Evolutionary conservation across 2,888 invertebrate genomes (phyloP), one percentile per base, ranked within the genome.

Genomic region (Ectemnius cavifrons): DNA sequence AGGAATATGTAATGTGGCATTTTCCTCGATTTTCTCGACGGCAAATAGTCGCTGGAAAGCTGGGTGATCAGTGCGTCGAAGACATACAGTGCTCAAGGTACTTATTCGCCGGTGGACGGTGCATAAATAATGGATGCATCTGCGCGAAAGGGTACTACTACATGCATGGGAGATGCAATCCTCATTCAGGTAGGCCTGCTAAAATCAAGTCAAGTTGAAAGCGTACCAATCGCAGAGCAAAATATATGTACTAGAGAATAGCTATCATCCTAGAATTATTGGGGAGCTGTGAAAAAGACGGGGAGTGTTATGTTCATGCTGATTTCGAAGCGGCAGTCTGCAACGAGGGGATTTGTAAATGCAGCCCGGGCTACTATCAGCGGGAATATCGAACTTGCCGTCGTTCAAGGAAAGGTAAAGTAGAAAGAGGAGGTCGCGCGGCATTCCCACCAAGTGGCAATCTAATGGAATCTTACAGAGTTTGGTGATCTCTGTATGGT

Each of bases 371-470:
- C 20, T 90, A 84, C 70, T 90, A 90, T 78, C 86, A 86, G 64
- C 84, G 90, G 1, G 89, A 90, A 79, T 87, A 90, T 73, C 86
- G 86, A 59, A 83, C 85, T 4, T 90, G 90, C 72, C 87, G 90
- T 20, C 83, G 84, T 13, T 61, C 49, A 14, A 73, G 57, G 2
- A 69, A 71, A 76, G 28, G 82, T 81, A 67, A 46, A 3, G 23
- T 23, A 23, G 23, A 23, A 23, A 23, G 23, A 20, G 20, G 20
- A 20, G 20, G 20, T 20, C 20, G 20, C 20, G 20, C 20, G 20
- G 2, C 20, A 20, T 1, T 37, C 37, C 37, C 37, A 37, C 37
- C 8, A 3, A 23, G 23, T 23, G 23, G 23, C 23, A 37, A 37
- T 1, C 37, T 4, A 37, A 37, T 63, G 3, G 0, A 20, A 8